These are phyloP conservation scores for Rhineura floridana DNA, from an alignment of 2,113 vertebrate species.

Conservation along the genomic window DNA sequence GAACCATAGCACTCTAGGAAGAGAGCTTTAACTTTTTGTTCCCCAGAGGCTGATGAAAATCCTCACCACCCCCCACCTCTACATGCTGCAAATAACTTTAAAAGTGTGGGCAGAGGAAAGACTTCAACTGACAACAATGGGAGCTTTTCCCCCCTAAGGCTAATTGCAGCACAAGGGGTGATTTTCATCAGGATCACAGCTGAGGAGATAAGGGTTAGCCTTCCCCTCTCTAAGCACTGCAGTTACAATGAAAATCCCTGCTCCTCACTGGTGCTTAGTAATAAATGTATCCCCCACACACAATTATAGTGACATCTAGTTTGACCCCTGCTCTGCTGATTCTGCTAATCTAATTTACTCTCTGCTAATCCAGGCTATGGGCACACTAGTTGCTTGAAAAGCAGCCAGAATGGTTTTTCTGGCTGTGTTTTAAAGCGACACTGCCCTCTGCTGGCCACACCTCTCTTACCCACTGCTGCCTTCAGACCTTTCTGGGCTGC, in stretches of 20 bases:
- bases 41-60: too few species aligned
- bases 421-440: too few species aligned
- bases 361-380: background rate
- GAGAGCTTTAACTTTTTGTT: too few species aligned
- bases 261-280: too few species aligned
- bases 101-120: background rate
- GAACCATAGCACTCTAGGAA: too few species aligned
- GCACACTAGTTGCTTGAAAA: too few species aligned
- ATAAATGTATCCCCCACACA: background rate
- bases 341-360: background rate
- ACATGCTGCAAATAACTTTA: background rate
- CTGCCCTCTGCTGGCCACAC: too few species aligned
- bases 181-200: background rate
- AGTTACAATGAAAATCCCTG: background rate
- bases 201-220: background rate
- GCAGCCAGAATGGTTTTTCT: too few species aligned
- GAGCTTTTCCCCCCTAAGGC: background rate
- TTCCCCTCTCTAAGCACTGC: background rate
- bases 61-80: too few species aligned
- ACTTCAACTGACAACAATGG: background rate
- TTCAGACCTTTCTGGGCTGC: too few species aligned
- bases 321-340: background rate
- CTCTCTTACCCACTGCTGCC: too few species aligned
- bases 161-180: too few species aligned
- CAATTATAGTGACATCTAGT: background rate